Evolutionary conservation across 2,113 vertebrate genomes (phyloP).

Genomic region (Phocoena sinus): DNA sequence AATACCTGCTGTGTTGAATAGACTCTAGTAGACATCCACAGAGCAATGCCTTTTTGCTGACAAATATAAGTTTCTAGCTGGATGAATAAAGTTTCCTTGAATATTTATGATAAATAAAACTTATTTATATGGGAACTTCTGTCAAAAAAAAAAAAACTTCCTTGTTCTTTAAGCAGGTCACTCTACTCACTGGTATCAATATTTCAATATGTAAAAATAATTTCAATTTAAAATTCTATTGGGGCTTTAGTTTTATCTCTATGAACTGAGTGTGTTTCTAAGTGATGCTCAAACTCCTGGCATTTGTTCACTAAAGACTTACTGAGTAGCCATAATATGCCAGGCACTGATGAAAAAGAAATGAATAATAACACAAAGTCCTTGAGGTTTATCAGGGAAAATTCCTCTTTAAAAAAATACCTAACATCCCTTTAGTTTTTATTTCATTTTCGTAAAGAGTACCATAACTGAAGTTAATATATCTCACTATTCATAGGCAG

Average conservation of each 20-base stretch:
- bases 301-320: not conserved
- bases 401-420: not conserved
- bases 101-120: slow-evolving; percentile 55
- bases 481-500: not conserved
- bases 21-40: not conserved
- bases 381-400: not conserved
- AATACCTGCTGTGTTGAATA: not conserved
- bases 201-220: slow-evolving; percentile 28
- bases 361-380: not conserved
- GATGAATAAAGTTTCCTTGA: slow-evolving; percentile 50
- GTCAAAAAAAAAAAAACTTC: not conserved
- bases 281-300: not conserved
- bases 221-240: not conserved
- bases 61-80: slow-evolving; percentile 27
- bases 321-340: not conserved
- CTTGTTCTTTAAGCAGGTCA: not conserved
- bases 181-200: not conserved
- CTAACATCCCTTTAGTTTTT: not conserved
- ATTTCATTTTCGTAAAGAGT: slow-evolving; percentile 8
- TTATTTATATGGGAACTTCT: not conserved
- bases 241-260: not conserved
- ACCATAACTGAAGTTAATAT: not conserved
- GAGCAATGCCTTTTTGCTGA: not conserved
- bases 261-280: not conserved
- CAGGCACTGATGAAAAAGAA: not conserved